phyloP scores from a whole-genome alignment of 2,113 vertebrate genomes.

The Dasyurus viverrinus region DNA sequence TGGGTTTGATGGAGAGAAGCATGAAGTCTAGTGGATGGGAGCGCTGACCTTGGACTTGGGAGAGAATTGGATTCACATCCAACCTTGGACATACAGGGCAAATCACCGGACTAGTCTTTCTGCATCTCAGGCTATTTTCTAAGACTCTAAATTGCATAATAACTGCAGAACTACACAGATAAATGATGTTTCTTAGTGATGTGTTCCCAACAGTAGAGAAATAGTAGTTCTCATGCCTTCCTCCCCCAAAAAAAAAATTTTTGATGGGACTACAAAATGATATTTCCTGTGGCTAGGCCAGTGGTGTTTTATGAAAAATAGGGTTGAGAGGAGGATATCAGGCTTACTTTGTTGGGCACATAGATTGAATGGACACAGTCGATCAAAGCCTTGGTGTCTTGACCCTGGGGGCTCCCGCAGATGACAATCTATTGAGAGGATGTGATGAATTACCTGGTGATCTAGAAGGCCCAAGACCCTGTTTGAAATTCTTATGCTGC shows the following conservation, averaged over 20 bases:
- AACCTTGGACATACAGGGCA: not conserved
- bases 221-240: not conserved
- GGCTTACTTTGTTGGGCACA: slow-evolving; percentile 91
- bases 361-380: slow-evolving; percentile 87
- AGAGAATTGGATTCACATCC: not conserved
- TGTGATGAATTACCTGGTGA: not conserved
- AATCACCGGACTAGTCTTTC: not conserved
- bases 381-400: slow-evolving; percentile 90
- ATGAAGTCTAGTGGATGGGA: not conserved
- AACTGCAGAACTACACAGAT: not conserved
- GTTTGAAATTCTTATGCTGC: not conserved
- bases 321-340: not conserved
- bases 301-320: too few species aligned
- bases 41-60: not conserved
- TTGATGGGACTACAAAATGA: not conserved
- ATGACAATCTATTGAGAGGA: slow-evolving; percentile 88
- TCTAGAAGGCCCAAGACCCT: not conserved
- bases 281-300: not conserved
- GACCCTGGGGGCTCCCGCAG: slow-evolving; percentile 89
- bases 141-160: not conserved
- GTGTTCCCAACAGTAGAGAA: not conserved
- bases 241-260: not conserved
- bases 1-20: not conserved
- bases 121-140: not conserved
- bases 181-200: not conserved